Percentiles rank a stretch among this genome's conserved stretches.
Evolutionary conservation across 2,113 vertebrate species (phyloP).

Genomic region (Hippocampus guttulatus): DNA sequence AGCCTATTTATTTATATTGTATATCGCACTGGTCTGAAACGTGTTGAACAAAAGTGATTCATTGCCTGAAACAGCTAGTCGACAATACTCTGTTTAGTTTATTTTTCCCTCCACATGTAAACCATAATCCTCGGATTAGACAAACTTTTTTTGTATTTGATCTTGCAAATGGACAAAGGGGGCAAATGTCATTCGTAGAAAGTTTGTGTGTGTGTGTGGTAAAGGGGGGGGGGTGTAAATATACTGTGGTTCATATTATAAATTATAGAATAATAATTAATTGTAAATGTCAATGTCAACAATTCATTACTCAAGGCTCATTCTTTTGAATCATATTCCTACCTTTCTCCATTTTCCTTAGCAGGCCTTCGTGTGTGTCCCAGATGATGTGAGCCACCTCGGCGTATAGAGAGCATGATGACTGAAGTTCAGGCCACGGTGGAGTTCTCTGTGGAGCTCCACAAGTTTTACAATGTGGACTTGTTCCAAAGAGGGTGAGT

Average conservation of each 20-base stretch:
- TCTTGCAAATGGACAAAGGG: too few relatives aligned
- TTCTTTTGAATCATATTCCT: not conserved
- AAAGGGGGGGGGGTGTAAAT: not conserved
- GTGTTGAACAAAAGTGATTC: not conserved
- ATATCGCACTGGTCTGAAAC: not conserved
- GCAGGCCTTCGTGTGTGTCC: conserved; percentile 53
- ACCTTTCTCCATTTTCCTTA: not conserved
- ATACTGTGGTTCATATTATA: not conserved
- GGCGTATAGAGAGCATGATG: conserved; percentile 84
- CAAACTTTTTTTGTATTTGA: not conserved
- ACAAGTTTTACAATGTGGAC: conserved; percentile 99
- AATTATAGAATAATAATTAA: not conserved
- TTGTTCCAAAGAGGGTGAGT: conserved; percentile 98
- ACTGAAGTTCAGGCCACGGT: conserved; percentile 97
- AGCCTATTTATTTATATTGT: not conserved
- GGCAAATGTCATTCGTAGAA: too few relatives aligned
- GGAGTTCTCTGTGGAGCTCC: conserved; percentile 98
- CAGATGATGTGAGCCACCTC: conserved; percentile 74
- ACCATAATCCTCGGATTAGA: not conserved
- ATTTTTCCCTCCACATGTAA: not conserved
- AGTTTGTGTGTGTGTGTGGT: too few relatives aligned
- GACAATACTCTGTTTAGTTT: not conserved
- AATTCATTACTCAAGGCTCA: not conserved
- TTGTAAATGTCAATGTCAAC: not conserved
- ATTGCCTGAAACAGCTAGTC: not conserved